Evolutionary conservation across 2,797 vertebrate genomes (phyloP).

Genomic region (Gallirallus australis): DNA sequence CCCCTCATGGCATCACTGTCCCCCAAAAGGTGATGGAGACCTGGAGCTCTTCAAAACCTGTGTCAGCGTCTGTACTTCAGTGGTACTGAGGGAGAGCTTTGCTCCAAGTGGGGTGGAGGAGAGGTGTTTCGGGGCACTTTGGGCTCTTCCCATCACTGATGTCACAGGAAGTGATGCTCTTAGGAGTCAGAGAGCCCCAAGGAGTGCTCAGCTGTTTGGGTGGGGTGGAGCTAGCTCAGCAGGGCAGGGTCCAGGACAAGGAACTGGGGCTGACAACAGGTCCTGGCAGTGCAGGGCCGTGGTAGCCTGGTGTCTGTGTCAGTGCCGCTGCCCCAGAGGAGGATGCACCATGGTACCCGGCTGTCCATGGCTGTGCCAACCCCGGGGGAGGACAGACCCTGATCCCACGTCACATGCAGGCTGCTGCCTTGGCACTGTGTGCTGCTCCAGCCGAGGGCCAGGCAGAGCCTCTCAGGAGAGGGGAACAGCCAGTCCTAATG

Average conservation of each 20-base stretch:
- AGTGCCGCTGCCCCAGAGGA: neutral
- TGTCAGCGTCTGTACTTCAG: neutral
- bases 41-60: neutral
- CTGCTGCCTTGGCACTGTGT: neutral
- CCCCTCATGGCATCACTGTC: fast-evolving
- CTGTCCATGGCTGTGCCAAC: neutral
- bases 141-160: fast-evolving
- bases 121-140: neutral
- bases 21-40: neutral
- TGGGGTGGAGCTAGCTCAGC: neutral
- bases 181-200: neutral
- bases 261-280: neutral
- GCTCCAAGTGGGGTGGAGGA: neutral
- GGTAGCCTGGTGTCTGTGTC: neutral
- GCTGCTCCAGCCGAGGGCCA: neutral
- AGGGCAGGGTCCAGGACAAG: neutral
- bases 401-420: neutral
- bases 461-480: neutral
- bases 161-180: neutral
- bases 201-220: neutral
- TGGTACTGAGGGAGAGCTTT: neutral
- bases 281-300: neutral
- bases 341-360: neutral
- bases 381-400: neutral
- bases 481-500: constrained; percentile 67